These are phyloP conservation scores for Stegophylla sp. DNA, from an alignment of 2,888 invertebrate species.

Conservation along the genomic window DNA sequence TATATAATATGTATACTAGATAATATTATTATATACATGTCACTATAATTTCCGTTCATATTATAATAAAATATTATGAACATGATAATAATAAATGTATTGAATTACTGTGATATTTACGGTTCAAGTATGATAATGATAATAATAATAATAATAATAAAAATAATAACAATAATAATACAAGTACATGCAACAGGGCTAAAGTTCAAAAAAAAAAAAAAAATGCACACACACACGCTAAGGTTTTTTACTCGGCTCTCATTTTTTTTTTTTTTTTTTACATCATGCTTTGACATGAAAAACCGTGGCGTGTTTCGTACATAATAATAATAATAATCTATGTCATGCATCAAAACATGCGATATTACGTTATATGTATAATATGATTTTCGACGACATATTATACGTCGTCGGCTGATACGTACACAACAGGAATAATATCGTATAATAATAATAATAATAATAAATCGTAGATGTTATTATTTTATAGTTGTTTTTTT, in stretches of 20 bases:
- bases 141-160: background rate
- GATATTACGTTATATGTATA: slow-evolving; percentile 18
- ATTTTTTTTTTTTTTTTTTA: too few species aligned
- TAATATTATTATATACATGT: background rate
- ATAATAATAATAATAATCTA: too few species aligned
- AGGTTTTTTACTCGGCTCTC: background rate
- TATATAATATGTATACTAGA: background rate
- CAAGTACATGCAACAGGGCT: slow-evolving; percentile 48
- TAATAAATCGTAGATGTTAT: too few species aligned
- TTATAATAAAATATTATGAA: background rate
- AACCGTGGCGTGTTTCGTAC: slow-evolving; percentile 38
- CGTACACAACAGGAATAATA: too few species aligned
- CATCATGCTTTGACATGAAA: slow-evolving; percentile 54
- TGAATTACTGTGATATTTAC: slow-evolving; percentile 20
- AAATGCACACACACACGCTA: slow-evolving; percentile 47
- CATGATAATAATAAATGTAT: background rate
- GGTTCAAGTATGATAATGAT: background rate
- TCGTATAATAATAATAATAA: too few species aligned
- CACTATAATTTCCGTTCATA: background rate
- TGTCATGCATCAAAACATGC: slow-evolving; percentile 57
- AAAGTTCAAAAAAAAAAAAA: slow-evolving; percentile 36
- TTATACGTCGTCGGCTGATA: too few species aligned
- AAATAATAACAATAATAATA: background rate
- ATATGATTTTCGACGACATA: too few species aligned
- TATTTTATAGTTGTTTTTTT: background rate